These are phyloP conservation scores for Tadarida brasiliensis DNA, from an alignment of 2,797 vertebrate genomes.

Conservation along the genomic window DNA sequence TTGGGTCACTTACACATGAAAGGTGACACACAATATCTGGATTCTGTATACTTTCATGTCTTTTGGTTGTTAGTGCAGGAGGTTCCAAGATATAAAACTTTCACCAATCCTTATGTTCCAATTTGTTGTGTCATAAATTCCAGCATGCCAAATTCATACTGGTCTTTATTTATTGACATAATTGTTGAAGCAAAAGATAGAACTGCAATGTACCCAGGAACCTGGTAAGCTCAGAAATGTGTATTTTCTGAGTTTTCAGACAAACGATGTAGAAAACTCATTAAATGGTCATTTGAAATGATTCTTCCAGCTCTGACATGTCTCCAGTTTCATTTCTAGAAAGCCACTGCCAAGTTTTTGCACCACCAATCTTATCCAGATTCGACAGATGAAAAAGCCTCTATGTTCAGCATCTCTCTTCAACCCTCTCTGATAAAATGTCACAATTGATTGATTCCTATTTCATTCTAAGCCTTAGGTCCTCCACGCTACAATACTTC, in stretches of 20 bases:
- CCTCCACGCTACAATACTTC: not conserved
- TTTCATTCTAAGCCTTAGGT: not conserved
- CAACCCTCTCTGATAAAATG: not conserved
- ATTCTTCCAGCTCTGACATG: conserved; percentile 55
- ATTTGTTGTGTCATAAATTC: conserved; percentile 49
- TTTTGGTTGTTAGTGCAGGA: not conserved
- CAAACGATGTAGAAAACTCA: conserved; percentile 45
- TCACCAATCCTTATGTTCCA: not conserved
- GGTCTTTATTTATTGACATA: conserved; percentile 65
- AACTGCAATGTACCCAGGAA: conserved; percentile 14
- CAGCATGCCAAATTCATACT: conserved; percentile 67
- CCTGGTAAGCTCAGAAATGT: conserved; percentile 40
- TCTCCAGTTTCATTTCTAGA: conserved; percentile 74
- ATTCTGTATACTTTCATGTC: not conserved
- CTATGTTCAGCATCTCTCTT: conserved; percentile 44
- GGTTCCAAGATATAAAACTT: not conserved
- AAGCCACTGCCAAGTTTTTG: conserved; percentile 29
- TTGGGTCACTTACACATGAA: not conserved
- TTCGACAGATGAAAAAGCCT: not conserved
- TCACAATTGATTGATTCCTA: not conserved
- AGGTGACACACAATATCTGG: not conserved
- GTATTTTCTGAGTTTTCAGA: conserved; percentile 59
- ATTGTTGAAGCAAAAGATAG: conserved; percentile 62
- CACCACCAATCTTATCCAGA: not conserved
- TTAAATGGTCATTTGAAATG: conserved; percentile 68